Conservation (phyloP, 1,140 invertebrate genomes). For the Drosophila ananassae region DNA sequence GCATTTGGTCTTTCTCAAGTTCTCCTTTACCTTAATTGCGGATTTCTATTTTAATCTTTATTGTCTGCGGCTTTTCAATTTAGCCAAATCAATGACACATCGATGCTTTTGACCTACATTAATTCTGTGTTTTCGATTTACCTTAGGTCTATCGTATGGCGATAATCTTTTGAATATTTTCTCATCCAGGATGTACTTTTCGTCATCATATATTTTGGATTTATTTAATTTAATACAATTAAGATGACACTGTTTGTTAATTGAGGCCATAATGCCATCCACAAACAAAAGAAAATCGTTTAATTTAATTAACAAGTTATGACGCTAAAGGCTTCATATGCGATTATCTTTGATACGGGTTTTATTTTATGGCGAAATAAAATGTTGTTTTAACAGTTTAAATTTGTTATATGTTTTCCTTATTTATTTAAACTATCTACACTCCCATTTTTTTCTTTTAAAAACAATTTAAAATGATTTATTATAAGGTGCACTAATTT, state of each 20-base stretch:
- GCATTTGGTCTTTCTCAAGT: conserved; percentile 17
- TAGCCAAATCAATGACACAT: conserved; percentile 47
- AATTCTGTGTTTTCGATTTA: conserved; percentile 2
- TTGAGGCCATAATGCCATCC: conserved; percentile 23
- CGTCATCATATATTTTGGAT: conserved; percentile 10
- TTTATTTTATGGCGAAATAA: conserved; percentile 22
- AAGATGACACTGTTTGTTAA: conserved; percentile 31
- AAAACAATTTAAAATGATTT: conserved; percentile 1
- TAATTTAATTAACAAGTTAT: conserved; percentile 53
- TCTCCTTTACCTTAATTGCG: conserved; percentile 9
- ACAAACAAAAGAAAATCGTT: conserved; percentile 17
- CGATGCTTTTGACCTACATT: conserved; percentile 57
- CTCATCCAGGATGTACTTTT: conserved; percentile 12
- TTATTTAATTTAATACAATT: conserved; percentile 33
- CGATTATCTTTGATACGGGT: conserved; percentile 4
- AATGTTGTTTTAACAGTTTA: neutral
- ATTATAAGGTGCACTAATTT: neutral
- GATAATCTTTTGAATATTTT: no score
- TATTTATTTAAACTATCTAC: neutral
- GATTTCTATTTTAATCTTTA: conserved; percentile 73
- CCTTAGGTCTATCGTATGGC: neutral
- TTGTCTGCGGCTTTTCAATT: conserved; percentile 37
- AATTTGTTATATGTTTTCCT: neutral
- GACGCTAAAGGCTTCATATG: conserved; percentile 12
- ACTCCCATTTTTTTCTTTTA: neutral